Evolutionary conservation across 1,140 invertebrate species (phyloP).

Genomic region (Spodoptera frugiperda): DNA sequence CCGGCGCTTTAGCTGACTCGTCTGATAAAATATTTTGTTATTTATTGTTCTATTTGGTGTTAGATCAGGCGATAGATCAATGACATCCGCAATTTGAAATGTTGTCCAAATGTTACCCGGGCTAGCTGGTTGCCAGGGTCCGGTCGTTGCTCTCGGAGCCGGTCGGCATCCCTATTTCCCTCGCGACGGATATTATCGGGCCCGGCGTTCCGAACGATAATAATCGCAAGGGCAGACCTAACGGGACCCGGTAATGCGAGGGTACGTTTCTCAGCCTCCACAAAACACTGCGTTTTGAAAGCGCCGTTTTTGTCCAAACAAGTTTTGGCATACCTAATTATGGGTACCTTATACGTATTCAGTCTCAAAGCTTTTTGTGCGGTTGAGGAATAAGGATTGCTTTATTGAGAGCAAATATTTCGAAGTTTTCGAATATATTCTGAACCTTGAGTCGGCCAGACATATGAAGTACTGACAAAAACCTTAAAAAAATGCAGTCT

Average conservation of each 20-base stretch:
- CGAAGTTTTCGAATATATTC: background rate
- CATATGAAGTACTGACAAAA: too few species aligned
- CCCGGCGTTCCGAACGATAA: constrained; percentile 54
- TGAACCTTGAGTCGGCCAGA: too few species aligned
- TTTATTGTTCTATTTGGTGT: constrained; percentile 25
- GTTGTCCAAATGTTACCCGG: constrained; percentile 44
- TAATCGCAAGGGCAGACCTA: constrained; percentile 63
- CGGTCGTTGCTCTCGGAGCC: constrained; percentile 56
- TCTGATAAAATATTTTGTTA: background rate
- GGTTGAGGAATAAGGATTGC: background rate
- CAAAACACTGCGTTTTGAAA: constrained; percentile 50
- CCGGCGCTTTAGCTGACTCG: too few species aligned
- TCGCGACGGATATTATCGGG: constrained; percentile 60
- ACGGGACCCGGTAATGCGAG: constrained; percentile 56
- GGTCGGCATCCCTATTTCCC: constrained; percentile 59
- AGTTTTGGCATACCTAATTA: constrained; percentile 35
- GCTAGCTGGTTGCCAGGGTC: constrained; percentile 15
- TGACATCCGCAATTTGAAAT: constrained; percentile 58
- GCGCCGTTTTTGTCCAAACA: constrained; percentile 46
- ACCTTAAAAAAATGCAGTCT: too few species aligned
- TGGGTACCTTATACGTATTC: constrained; percentile 10
- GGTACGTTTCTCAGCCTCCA: constrained; percentile 49
- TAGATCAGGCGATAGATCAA: constrained; percentile 51
- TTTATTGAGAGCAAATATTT: background rate
- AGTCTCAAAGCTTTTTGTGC: constrained; percentile 2